Evolutionary conservation across 2,888 invertebrate genomes (phyloP), one percentile per base, ranked within the genome.

Genomic region (Chelonus formosanus): DNA sequence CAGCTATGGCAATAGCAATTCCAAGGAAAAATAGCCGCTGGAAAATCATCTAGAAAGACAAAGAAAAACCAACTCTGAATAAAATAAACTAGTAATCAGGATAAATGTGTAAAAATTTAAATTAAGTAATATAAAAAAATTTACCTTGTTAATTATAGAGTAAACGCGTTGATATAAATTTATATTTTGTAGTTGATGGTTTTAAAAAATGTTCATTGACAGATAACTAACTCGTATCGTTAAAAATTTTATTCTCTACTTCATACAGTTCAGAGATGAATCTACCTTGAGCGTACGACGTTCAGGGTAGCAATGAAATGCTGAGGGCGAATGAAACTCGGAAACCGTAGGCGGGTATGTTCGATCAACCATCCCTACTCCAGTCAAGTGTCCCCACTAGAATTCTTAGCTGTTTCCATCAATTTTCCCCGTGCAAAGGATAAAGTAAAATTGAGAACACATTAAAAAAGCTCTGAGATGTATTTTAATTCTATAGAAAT

Each of bases 301-400:
- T 68, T 67, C 74, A 71, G 72, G 74, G 70, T 73, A 67, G 73
- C 61, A 74, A 71, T 75, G 73, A 69, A 44, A 44, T 54, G 56
- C 43, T 53, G 63, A 65, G 63, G 64, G 59, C 65, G 69, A 66
- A 65, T 48, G 61, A 67, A 50, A 70, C 69, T 66, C 69, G 68
- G 67, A 70, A 71, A 67, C 60, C 48, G 65, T 67, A 61, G 69
- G 67, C 61, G 65, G 63, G 40, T 59, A 68, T 72, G 74, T 72
- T 74, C 74, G 74, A 75, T 75, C 74, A 74, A 71, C 73, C 74
- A 70, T 70, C 73, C 74, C 74, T 70, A 72, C 72, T 69, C 70
- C 62, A 55, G 63, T 63, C 5, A 6, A 50, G 47, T 65, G 36
- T 55, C 66, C 69, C 65, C 65, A 44, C 67, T 52, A 47, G 43